Evolutionary conservation across 2,113 vertebrate species (phyloP).

Genomic region (Cheirogaleus medius): DNA sequence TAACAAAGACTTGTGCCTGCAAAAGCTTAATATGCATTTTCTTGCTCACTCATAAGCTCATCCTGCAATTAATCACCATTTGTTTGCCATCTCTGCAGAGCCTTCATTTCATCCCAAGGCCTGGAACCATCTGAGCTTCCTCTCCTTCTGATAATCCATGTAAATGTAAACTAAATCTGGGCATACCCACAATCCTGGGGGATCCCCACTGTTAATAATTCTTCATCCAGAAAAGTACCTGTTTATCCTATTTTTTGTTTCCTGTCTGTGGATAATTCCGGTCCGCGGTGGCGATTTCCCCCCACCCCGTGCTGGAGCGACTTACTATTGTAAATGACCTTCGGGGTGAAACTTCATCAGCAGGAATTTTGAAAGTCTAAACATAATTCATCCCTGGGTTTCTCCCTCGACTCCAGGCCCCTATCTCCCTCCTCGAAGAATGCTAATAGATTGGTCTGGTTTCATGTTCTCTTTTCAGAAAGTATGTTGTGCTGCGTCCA

Average conservation of each 20-base stretch:
- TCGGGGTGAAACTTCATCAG: not conserved
- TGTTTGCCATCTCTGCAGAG: not conserved
- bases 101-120: not conserved
- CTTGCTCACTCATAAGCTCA: not conserved
- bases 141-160: not conserved
- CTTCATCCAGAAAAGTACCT: slow-evolving; percentile 47
- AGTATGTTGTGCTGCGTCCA: not conserved
- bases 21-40: not conserved
- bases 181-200: not conserved
- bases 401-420: not conserved
- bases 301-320: not conserved
- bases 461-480: not conserved
- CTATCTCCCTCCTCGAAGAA: not conserved
- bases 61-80: not conserved
- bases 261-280: slow-evolving; percentile 1
- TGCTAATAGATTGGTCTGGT: not conserved
- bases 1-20: not conserved
- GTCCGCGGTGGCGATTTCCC: not conserved
- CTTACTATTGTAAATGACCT: not conserved
- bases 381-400: not conserved
- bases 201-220: slow-evolving; percentile 41
- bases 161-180: not conserved
- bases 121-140: not conserved
- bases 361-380: slow-evolving; percentile 42
- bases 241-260: slow-evolving; percentile 25